phyloP scores from a whole-genome alignment of 2,797 vertebrate species.

The Fistularia tabacaria region DNA sequence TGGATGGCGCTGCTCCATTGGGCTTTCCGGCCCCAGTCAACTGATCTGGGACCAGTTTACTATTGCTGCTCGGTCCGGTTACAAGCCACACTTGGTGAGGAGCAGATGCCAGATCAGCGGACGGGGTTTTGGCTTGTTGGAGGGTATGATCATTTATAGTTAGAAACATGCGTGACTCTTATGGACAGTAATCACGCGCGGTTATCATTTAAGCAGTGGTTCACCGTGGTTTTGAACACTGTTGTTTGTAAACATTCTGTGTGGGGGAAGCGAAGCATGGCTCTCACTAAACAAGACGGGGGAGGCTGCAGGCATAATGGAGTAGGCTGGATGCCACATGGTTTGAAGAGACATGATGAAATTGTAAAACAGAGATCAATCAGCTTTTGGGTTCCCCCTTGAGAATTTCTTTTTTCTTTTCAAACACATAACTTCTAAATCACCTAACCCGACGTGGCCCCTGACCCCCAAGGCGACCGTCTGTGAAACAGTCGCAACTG shows the following conservation, averaged over 20 bases:
- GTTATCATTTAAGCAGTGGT: neutral
- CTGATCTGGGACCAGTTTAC: conserved; percentile 39
- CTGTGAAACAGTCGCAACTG: too few species aligned
- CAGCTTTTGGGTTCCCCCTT: too few species aligned
- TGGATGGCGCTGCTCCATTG: conserved; percentile 33
- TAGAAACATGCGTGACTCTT: too few species aligned
- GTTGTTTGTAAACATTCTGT: conserved; percentile 20
- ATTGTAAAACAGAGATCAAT: neutral
- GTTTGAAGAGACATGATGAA: conserved; percentile 32
- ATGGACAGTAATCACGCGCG: neutral
- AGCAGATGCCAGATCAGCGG: conserved; percentile 34
- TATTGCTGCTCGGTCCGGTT: neutral
- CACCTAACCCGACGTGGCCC: too few species aligned
- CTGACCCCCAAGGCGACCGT: too few species aligned
- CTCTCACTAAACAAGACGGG: conserved; percentile 53
- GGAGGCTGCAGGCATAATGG: conserved; percentile 12
- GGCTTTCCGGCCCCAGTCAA: neutral
- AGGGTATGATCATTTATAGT: neutral
- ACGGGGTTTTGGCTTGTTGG: neutral
- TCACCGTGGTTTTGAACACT: neutral
- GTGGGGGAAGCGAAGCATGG: conserved; percentile 60
- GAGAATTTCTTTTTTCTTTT: too few species aligned
- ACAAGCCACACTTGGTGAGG: neutral
- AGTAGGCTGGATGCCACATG: conserved; percentile 40
- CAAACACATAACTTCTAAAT: too few species aligned